Conservation (phyloP, 2,797 vertebrate genomes). For the Sarcoramphus papa region DNA sequence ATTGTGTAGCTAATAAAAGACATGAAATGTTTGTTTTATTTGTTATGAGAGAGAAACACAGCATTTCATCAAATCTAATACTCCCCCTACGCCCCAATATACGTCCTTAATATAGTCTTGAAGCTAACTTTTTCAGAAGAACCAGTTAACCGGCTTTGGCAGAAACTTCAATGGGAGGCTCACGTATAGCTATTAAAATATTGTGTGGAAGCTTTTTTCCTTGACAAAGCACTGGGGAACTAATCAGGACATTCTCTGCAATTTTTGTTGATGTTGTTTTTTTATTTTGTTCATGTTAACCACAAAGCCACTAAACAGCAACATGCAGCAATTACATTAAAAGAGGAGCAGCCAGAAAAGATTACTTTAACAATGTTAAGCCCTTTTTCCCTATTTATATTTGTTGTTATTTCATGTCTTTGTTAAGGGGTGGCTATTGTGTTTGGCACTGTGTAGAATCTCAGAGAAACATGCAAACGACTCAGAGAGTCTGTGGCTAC, state of each 20-base stretch:
- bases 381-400: not conserved
- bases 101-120: conserved; percentile 30
- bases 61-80: conserved; percentile 49
- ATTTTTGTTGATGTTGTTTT: not conserved
- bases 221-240: conserved; percentile 30
- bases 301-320: conserved; percentile 10
- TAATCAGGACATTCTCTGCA: conserved; percentile 40
- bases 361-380: not conserved
- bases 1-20: conserved; percentile 66
- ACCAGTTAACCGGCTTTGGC: conserved; percentile 27
- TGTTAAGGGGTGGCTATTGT: not conserved
- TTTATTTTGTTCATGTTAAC: conserved; percentile 14
- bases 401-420: not conserved
- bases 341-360: not conserved
- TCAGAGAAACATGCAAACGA: not conserved
- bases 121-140: conserved; percentile 10
- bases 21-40: conserved; percentile 49
- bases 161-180: conserved; percentile 56
- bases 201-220: conserved; percentile 29
- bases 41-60: conserved; percentile 38
- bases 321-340: not conserved
- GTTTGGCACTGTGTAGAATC: not conserved
- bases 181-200: conserved; percentile 34
- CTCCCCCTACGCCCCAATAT: not conserved
- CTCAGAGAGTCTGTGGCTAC: not conserved